A percentile compares a stretch with the other conserved stretches of the same genome.
Conservation (phyloP, 2,797 vertebrate species). For the Gymnothorax reevesii region DNA sequence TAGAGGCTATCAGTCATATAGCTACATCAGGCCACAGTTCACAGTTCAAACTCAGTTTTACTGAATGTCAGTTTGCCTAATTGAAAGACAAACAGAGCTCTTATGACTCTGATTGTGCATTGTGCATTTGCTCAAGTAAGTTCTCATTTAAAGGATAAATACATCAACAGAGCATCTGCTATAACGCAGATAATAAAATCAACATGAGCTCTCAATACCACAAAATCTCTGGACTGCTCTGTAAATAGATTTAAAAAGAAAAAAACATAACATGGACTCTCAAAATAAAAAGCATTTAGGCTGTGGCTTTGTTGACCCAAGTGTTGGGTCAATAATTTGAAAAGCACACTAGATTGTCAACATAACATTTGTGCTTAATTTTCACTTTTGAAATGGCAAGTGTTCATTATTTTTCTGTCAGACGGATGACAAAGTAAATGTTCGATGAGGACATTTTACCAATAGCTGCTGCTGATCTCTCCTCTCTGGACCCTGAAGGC, state of each 20-base stretch:
- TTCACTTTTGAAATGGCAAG: neutral
- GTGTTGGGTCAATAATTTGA: neutral
- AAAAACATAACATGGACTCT: neutral
- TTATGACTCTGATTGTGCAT: constrained; percentile 28
- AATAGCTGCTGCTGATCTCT: neutral
- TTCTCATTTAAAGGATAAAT: constrained; percentile 64
- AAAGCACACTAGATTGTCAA: neutral
- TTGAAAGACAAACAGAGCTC: constrained; percentile 47
- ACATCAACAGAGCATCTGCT: constrained; percentile 9
- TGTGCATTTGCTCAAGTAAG: constrained; percentile 68
- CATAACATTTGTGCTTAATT: neutral
- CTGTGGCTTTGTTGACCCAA: neutral
- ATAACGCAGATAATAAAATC: neutral
- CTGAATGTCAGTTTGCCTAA: constrained; percentile 17
- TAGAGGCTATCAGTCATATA: neutral
- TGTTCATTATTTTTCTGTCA: neutral
- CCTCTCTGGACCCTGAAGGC: neutral
- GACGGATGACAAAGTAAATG: neutral
- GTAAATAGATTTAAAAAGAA: neutral
- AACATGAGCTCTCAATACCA: neutral
- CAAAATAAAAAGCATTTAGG: neutral
- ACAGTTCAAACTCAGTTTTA: neutral
- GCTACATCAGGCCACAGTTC: neutral
- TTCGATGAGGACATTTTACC: neutral
- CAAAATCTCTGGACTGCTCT: neutral